Evolutionary conservation across 2,113 vertebrate genomes (phyloP).

Genomic region (Petromus typicus): DNA sequence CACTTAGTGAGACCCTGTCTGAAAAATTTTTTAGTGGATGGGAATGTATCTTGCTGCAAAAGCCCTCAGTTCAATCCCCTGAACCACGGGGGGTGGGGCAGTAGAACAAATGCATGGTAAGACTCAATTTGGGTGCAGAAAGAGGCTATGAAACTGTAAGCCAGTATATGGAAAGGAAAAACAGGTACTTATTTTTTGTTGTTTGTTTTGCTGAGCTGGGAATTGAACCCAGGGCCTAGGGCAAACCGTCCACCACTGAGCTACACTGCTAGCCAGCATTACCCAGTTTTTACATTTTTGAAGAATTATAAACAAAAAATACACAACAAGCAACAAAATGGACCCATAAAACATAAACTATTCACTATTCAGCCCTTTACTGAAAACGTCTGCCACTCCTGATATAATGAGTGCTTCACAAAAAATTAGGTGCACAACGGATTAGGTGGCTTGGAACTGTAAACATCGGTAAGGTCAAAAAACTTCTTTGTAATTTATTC

Average conservation of each 20-base stretch:
- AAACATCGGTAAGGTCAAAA: neutral
- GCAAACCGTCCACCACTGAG: neutral
- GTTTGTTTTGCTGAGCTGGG: neutral
- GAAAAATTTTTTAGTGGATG: neutral
- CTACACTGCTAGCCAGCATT: neutral
- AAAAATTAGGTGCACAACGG: neutral
- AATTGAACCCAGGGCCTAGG: neutral
- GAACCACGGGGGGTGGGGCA: neutral
- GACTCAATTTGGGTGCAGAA: neutral
- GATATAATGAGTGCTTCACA: neutral
- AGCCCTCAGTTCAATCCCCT: neutral
- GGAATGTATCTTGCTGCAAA: neutral
- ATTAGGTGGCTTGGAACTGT: neutral
- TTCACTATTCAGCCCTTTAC: neutral
- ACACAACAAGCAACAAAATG: neutral
- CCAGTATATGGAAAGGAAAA: neutral
- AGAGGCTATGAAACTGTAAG: neutral
- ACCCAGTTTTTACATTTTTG: conserved; percentile 7
- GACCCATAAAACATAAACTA: conserved; percentile 3
- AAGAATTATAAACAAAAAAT: conserved; percentile 33
- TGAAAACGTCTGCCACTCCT: neutral
- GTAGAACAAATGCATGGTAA: neutral
- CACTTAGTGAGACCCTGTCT: neutral
- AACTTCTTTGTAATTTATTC: conserved; percentile 31
- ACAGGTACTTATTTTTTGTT: neutral